These are phyloP conservation scores for Lycaena phlaeas DNA, from an alignment of 2,888 invertebrate genomes.

Conservation along the genomic window DNA sequence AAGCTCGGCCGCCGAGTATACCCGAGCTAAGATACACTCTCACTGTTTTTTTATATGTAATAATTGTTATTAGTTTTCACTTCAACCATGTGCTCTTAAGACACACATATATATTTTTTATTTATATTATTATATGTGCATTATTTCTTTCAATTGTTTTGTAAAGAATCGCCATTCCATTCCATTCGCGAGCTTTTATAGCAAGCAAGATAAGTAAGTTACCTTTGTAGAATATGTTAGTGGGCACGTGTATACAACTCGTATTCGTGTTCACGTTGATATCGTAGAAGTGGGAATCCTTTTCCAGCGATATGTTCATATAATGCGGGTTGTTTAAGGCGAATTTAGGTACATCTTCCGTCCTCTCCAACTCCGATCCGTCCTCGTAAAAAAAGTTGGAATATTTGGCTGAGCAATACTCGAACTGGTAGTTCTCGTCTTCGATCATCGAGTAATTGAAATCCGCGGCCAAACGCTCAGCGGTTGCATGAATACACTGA, in stretches of 20 bases:
- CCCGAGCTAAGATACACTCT: too few relatives aligned
- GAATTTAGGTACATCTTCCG: slow-evolving; percentile 34
- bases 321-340: slow-evolving; percentile 53
- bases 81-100: too few relatives aligned
- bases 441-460: slow-evolving; percentile 59
- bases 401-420: slow-evolving; percentile 89
- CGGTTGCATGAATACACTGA: slow-evolving; percentile 83
- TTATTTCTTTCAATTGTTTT: too few relatives aligned
- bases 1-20: too few relatives aligned
- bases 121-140: too few relatives aligned
- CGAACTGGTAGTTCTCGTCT: slow-evolving; percentile 50
- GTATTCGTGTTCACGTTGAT: slow-evolving; percentile 83
- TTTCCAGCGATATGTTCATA: slow-evolving; percentile 73
- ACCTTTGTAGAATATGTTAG: slow-evolving; percentile 92
- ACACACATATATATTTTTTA: too few relatives aligned
- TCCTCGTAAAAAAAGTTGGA: slow-evolving; percentile 61
- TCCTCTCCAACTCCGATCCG: slow-evolving; percentile 18
- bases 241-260: slow-evolving; percentile 94
- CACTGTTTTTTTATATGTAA: too few relatives aligned
- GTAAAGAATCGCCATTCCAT: too few relatives aligned
- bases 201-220: too few relatives aligned
- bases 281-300: slow-evolving; percentile 88
- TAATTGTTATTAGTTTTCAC: too few relatives aligned
- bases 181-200: too few relatives aligned
- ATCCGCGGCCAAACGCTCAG: slow-evolving; percentile 78